Evolutionary conservation across 2,797 vertebrate species (phyloP).

Genomic region (Arctocebus calabarensis): DNA sequence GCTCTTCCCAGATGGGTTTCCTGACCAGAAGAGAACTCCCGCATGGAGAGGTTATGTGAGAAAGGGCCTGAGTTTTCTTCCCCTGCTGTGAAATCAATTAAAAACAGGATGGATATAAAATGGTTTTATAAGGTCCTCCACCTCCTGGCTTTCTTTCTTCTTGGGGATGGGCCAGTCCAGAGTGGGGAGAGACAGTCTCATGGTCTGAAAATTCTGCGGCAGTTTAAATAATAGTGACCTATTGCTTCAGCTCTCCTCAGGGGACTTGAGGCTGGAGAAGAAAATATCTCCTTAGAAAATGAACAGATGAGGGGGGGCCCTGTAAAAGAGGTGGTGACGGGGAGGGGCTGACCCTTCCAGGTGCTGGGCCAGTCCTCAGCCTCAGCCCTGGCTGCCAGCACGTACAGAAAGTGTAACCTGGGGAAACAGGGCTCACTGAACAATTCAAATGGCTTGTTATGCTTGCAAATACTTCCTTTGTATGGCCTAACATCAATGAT

Average conservation of each 20-base stretch:
- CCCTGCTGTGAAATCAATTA: slow-evolving; percentile 82
- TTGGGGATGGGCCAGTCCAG: slow-evolving; percentile 67
- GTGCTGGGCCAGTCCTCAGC: background rate
- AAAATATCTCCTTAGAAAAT: slow-evolving; percentile 61
- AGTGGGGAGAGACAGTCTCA: slow-evolving; percentile 76
- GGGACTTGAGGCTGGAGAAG: slow-evolving; percentile 47
- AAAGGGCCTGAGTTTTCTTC: slow-evolving; percentile 56
- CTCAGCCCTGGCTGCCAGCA: background rate
- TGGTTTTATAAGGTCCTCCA: slow-evolving; percentile 77
- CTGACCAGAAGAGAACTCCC: slow-evolving; percentile 53
- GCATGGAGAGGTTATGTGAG: slow-evolving; percentile 57
- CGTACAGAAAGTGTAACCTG: slow-evolving; percentile 36
- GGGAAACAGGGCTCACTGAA: background rate
- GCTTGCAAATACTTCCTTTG: slow-evolving; percentile 31
- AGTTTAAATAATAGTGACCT: slow-evolving; percentile 74
- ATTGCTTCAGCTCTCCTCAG: slow-evolving; percentile 76
- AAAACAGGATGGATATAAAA: slow-evolving; percentile 78
- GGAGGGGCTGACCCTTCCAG: background rate
- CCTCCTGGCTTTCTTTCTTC: slow-evolving; percentile 73
- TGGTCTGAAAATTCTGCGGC: slow-evolving; percentile 80
- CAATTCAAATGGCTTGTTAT: slow-evolving; percentile 12
- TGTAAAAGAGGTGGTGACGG: fast-evolving
- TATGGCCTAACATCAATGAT: slow-evolving; percentile 29
- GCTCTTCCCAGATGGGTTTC: slow-evolving; percentile 45
- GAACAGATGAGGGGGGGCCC: background rate